phyloP scores from a whole-genome alignment of 2,113 vertebrate genomes.

The Baryphthengus martii region DNA sequence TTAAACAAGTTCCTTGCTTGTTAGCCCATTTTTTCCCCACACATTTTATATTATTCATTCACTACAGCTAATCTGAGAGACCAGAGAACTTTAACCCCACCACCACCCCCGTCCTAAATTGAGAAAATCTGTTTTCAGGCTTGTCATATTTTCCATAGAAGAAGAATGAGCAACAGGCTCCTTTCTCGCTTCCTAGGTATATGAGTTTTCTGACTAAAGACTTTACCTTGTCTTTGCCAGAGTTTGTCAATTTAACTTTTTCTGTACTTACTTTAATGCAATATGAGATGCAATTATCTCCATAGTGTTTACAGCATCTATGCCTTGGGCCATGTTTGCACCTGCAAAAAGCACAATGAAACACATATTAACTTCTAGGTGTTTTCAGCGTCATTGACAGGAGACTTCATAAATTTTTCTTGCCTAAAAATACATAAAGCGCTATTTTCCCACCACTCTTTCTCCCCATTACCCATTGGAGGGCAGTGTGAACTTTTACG shows the following conservation, averaged over 20 bases:
- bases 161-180: constrained; percentile 10
- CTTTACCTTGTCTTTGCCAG: not conserved
- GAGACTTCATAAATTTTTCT: constrained; percentile 30
- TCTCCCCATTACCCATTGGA: constrained; percentile 1
- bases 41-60: constrained; percentile 9
- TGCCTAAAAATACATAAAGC: constrained; percentile 14
- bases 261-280: constrained; percentile 91
- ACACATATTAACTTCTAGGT: not conserved
- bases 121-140: constrained; percentile 16
- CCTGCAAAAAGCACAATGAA: constrained; percentile 76
- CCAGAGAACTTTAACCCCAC: not conserved
- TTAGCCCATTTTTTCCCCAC: not conserved
- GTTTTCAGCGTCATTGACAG: not conserved
- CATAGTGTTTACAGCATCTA: constrained; percentile 96
- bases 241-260: not conserved
- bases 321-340: constrained; percentile 95
- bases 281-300: constrained; percentile 97
- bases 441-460: not conserved
- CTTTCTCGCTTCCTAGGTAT: not conserved
- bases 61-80: constrained; percentile 6
- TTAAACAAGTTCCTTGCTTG: not conserved
- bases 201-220: not conserved
- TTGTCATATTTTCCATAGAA: constrained; percentile 19
- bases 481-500: constrained; percentile 24
- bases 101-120: not conserved